phyloP scores from a whole-genome alignment of 2,888 invertebrate genomes.

The Cancer borealis region DNA sequence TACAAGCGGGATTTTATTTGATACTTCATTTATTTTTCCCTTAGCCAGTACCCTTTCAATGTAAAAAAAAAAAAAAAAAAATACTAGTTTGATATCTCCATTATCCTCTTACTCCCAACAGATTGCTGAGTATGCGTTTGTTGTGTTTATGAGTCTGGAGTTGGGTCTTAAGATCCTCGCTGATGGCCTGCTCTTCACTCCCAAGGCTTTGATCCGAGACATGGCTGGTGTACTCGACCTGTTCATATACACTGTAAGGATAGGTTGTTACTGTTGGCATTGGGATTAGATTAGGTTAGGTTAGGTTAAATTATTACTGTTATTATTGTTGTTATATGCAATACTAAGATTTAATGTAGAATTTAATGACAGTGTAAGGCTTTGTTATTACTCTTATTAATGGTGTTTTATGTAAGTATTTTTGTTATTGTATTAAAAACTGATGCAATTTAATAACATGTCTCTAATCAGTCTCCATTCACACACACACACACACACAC shows the following conservation, averaged over 20 bases:
- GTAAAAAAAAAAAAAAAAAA: too few relatives aligned
- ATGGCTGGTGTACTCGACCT: slow-evolving; percentile 97
- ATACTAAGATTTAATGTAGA: not conserved
- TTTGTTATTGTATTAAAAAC: not conserved
- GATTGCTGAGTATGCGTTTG: slow-evolving; percentile 96
- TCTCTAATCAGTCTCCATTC: too few relatives aligned
- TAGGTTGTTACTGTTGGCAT: not conserved
- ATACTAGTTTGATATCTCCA: too few relatives aligned
- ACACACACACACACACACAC: too few relatives aligned
- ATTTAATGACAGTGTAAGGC: too few relatives aligned
- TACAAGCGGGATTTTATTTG: too few relatives aligned
- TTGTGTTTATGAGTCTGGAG: slow-evolving; percentile 98
- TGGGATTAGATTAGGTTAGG: not conserved
- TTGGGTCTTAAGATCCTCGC: slow-evolving; percentile 96
- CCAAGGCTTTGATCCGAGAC: slow-evolving; percentile 98
- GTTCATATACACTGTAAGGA: slow-evolving; percentile 94
- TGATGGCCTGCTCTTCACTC: slow-evolving; percentile 98
- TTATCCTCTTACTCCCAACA: too few relatives aligned
- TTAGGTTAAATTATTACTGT: not conserved
- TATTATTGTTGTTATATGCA: not conserved
- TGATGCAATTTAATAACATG: not conserved
- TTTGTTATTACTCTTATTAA: not conserved
- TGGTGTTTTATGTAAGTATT: not conserved
- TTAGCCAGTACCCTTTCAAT: too few relatives aligned
- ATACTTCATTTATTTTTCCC: too few relatives aligned